Conservation (phyloP, 2,888 invertebrate species). For the Eilema griseolum region DNA sequence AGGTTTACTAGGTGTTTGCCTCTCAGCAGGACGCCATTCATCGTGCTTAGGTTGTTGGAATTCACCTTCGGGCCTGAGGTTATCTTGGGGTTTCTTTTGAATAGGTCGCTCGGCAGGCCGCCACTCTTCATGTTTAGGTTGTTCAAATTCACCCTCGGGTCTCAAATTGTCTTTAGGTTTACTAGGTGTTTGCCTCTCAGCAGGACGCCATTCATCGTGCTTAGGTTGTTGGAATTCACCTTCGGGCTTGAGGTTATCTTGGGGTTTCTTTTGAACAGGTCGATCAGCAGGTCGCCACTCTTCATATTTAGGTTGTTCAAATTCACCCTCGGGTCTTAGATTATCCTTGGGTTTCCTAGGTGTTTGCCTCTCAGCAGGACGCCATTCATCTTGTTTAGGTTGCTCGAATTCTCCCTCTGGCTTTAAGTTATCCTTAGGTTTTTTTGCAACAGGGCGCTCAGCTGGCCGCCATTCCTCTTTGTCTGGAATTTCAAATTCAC, state of each 20-base stretch:
- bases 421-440: slow-evolving; percentile 83
- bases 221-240: slow-evolving; percentile 80
- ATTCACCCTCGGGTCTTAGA: slow-evolving; percentile 67
- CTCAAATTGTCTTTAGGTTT: slow-evolving; percentile 81
- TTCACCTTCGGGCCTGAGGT: slow-evolving; percentile 86
- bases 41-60: slow-evolving; percentile 67
- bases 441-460: slow-evolving; percentile 61
- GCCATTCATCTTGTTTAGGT: slow-evolving; percentile 72
- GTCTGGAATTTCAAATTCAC: slow-evolving; percentile 87
- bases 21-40: slow-evolving; percentile 72
- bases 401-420: slow-evolving; percentile 83
- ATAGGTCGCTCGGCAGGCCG: slow-evolving; percentile 65
- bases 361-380: slow-evolving; percentile 67
- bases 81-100: slow-evolving; percentile 61
- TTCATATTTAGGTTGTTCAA: no score
- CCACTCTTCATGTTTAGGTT: slow-evolving; percentile 63
- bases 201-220: slow-evolving; percentile 62
- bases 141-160: slow-evolving; percentile 86
- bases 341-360: slow-evolving; percentile 81
- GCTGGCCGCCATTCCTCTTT: slow-evolving; percentile 76
- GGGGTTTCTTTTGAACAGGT: no score
- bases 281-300: no score
- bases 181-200: slow-evolving; percentile 66
- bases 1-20: slow-evolving; percentile 65
- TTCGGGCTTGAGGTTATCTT: slow-evolving; percentile 87